Conservation (phyloP, 2,888 invertebrate genomes). For the Pterostichus madidus region DNA sequence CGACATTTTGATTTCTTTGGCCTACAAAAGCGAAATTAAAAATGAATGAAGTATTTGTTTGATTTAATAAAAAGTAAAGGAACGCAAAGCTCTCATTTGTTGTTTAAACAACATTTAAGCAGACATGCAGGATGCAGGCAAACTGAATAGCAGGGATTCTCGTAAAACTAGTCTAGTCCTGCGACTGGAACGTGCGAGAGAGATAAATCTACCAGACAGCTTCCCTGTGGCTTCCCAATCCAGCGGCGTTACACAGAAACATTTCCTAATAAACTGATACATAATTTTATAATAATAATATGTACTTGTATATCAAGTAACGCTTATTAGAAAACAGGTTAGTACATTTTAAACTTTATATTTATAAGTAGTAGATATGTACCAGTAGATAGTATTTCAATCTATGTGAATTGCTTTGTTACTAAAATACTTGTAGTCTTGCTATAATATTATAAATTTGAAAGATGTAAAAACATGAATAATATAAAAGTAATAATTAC, state of each 20-base stretch:
- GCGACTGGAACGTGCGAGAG: background rate
- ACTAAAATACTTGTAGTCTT: too few relatives aligned
- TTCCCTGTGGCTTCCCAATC: background rate
- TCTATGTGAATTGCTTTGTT: too few relatives aligned
- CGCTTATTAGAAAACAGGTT: too few relatives aligned
- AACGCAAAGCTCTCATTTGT: constrained; percentile 3
- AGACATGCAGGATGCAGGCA: background rate
- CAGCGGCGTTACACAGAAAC: background rate
- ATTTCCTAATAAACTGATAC: background rate
- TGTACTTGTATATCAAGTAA: too few relatives aligned
- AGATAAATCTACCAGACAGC: constrained; percentile 12
- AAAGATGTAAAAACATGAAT: too few relatives aligned
- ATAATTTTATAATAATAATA: background rate
- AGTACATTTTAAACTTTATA: too few relatives aligned
- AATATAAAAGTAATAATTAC: too few relatives aligned
- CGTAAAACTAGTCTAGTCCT: background rate
- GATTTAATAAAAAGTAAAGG: background rate
- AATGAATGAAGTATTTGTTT: constrained; percentile 1
- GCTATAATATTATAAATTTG: too few relatives aligned
- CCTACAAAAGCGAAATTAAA: constrained; percentile 24
- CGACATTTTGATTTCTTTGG: constrained; percentile 47
- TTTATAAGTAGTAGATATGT: too few relatives aligned
- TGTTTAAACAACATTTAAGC: constrained; percentile 6
- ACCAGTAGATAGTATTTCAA: too few relatives aligned
- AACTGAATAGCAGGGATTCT: background rate